These are phyloP conservation scores for Reticulitermes lucifugus DNA, from an alignment of 2,888 invertebrate species.

Conservation along the genomic window DNA sequence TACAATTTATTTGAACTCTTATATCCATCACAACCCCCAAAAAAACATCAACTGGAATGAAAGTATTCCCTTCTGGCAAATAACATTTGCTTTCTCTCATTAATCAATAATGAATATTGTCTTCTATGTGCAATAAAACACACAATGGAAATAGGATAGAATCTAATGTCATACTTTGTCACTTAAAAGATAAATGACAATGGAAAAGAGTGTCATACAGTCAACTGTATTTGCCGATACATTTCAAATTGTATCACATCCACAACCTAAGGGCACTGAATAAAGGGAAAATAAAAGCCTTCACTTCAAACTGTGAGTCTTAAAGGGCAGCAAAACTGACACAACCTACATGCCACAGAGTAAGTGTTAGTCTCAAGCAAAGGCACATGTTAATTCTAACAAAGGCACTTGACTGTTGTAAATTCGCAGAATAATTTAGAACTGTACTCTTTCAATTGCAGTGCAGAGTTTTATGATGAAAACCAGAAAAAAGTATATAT, in stretches of 20 bases:
- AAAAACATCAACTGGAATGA: background rate
- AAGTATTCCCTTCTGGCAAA: background rate
- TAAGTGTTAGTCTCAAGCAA: slow-evolving; percentile 23
- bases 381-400: slow-evolving; percentile 20
- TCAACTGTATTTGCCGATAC: background rate
- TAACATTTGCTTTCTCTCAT: slow-evolving; percentile 11
- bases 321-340: background rate
- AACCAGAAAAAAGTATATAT: background rate
- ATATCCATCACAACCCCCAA: background rate
- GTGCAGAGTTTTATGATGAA: background rate
- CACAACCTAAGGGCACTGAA: background rate
- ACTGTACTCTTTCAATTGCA: background rate
- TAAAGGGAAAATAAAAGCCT: background rate
- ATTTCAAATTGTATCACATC: background rate
- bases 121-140: background rate
- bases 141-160: background rate
- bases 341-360: slow-evolving; percentile 20
- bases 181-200: background rate
- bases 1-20: slow-evolving; percentile 12
- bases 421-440: background rate
- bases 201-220: background rate
- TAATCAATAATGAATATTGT: background rate
- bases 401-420: slow-evolving; percentile 17
- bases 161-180: background rate
- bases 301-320: background rate